These are phyloP conservation scores for Chaetops frenatus DNA, from an alignment of 2,113 vertebrate species.

Conservation along the genomic window DNA sequence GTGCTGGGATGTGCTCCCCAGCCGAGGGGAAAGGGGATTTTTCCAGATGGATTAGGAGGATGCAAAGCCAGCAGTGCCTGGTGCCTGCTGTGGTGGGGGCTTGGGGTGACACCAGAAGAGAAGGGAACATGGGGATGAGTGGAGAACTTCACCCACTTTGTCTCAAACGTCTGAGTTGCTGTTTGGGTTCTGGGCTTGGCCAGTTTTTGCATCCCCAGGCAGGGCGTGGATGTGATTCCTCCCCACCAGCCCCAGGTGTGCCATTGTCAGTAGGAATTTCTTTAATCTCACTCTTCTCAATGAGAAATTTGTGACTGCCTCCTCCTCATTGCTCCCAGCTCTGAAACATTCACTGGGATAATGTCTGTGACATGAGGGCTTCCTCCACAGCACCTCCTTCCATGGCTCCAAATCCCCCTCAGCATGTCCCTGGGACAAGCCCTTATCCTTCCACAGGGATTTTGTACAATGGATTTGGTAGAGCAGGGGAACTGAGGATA, in stretches of 20 bases:
- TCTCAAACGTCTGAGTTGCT: accelerated
- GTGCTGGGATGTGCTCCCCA: background rate
- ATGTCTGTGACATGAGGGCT: background rate
- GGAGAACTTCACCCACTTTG: background rate
- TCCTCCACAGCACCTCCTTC: background rate
- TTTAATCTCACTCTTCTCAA: background rate
- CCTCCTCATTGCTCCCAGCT: background rate
- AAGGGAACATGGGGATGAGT: background rate
- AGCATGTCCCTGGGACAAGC: background rate
- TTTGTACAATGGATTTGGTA: background rate
- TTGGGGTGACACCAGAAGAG: background rate
- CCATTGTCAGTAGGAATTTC: accelerated
- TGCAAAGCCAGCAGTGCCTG: background rate
- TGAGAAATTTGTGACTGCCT: background rate
- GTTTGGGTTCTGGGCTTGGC: background rate
- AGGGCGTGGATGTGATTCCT: background rate
- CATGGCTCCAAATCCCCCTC: background rate
- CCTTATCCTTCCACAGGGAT: accelerated
- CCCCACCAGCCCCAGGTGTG: accelerated
- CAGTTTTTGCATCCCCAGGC: background rate
- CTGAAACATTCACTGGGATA: background rate
- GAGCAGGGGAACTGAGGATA: background rate
- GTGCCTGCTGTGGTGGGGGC: background rate
- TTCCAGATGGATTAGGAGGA: background rate
- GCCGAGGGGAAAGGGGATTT: accelerated